Evolutionary conservation across 2,888 invertebrate species (phyloP), one percentile per base, ranked within the genome.

Genomic region (Beris chalybata): DNA sequence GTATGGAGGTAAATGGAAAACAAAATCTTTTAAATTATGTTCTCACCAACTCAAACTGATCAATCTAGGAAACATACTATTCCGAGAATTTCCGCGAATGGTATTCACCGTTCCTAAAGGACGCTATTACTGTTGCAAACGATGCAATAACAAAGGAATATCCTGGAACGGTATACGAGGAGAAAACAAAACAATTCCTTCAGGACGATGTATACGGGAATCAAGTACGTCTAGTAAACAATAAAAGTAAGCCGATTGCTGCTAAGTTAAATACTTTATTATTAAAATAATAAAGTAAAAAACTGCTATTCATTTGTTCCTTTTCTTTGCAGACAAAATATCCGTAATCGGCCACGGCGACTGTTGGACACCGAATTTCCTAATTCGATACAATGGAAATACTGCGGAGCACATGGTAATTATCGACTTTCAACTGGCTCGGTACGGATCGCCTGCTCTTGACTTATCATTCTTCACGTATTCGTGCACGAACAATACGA

Each of bases 301-400:
- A 31, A 2, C 12, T 22, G 22, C 3, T 3, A 22, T 22, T 22
- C 2, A 22, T 2, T 29, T 53, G 30, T 54, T 7, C 5, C 15
- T 5, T 22, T 31, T 5, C 12, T 31, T 64, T 64, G 29, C 66
- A 71, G 73, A 74, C 15, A 79, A 79, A 29, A 78, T 83, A n/a
- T 82, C 85, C 0, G 87, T 87, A 0, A 84, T 90, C 32, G 85
- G 84, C 0, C 90, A 91, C 67, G 91, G 90, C 0, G 91, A 91
- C 74, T 85, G 86, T 47, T 91, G 91, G 91, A 84, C 87, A 0
- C 89, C 88, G n/a, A 91, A 91, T 75, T 90, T 90, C 71, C 75
- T 91, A 0, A 84, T 85, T 7, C 83, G 84, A 52, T 81, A 81
- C 64, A 72, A 77, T 9, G 13, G 47, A 22, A 53, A 45, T 5